Evolutionary conservation across 2,113 vertebrate genomes (phyloP), one percentile per base, ranked within the genome.

Genomic region (Sylvicapra grimmia): DNA sequence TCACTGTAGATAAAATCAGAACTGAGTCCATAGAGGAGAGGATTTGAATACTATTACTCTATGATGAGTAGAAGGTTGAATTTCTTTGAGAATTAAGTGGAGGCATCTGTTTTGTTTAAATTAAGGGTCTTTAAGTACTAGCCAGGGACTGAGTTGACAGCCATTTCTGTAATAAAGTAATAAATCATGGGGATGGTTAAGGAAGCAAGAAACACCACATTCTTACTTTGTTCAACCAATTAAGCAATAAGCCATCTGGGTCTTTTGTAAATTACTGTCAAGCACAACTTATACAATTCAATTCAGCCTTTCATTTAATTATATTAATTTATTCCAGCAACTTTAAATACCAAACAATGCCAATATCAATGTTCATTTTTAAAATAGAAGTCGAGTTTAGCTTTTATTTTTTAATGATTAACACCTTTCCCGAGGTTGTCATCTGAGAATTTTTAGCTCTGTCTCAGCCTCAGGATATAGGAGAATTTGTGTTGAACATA

Each of bases 201-300:
- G 61, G 93, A 95, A 94, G 44, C 59, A 93, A 96, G 93, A 96
- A 95, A 89, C 47, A 86, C 36, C 56, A 89, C n/a, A 77, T 68
- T 98, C 93, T 97, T 89, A 58, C 89, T 97, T 98, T 94, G 59
- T 93, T 97, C 86, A 83, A 94, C 94, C 91, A 98, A 97, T 97
- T 98, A 98, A 95, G 83, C 96, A 96, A 93, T 97, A 93, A 97
- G 93, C 94, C 96, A 97, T 96, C 96, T 36, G 23, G 95, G 97
- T 95, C 72, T 86, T 97, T 97, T 40, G n/a, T 94, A 97, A 98
- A 54, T 90, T 98, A 80, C 86, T 95, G 63, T 95, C 54, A 98
- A 53, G 12, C 47, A 96, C 84, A 94, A 95, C 53, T 97, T 97
- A 84, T 53, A 88, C 90, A 68, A 89, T 80, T 97, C 29, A 86